Evolutionary conservation across 2,113 vertebrate species (phyloP), one percentile per base, ranked within the genome.

Genomic region (Albula glossodonta): DNA sequence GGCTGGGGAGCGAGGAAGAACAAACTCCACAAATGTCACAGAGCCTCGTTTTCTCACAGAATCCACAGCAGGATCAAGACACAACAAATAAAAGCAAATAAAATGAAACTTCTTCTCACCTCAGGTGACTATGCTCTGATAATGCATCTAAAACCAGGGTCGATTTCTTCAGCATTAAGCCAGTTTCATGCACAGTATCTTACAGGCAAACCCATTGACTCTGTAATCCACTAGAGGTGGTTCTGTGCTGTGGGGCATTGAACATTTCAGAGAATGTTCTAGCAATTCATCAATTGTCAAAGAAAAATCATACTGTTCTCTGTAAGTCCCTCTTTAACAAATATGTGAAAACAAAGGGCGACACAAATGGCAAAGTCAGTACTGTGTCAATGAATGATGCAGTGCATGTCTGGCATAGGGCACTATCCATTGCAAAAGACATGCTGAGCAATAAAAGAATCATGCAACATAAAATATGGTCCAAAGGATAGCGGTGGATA

Each of bases 321-420:
- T 31, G 25, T 5, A 31, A 9, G 53, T 56, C 6, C 66, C 5
- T 25, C 22, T 31, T 25, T 31, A 25, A 84, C 77, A 78, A 79
- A 60, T 88, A 87, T 89, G 83, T 79, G 88, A 81, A 87, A 81
- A 63, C 5, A 11, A 63, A 78, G 31, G 51, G 41, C 74, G 51
- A 63, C 83, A 83, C 60, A 78, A 78, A 60, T 77, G 88, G 88
- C 87, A 66, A 66, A 66, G 19, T 41, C 31, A 86, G 88, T 63
- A 88, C 84, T 70, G 90, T 88, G 88, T 90, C 88, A 90, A 87
- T 91, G 90, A 91, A 87, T 89, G 83, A 93, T 89, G 86, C 60
- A 53, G 81, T 70, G 51, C 83, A 87, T 86, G 88, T 86, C 88
- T 87, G 86, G 81, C 86, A 53, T 22, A 60, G 74, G 80, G 89